Base-by-base conservation (phyloP, 1,140 invertebrate species). In the Polypedilum vanderplanki region DNA sequence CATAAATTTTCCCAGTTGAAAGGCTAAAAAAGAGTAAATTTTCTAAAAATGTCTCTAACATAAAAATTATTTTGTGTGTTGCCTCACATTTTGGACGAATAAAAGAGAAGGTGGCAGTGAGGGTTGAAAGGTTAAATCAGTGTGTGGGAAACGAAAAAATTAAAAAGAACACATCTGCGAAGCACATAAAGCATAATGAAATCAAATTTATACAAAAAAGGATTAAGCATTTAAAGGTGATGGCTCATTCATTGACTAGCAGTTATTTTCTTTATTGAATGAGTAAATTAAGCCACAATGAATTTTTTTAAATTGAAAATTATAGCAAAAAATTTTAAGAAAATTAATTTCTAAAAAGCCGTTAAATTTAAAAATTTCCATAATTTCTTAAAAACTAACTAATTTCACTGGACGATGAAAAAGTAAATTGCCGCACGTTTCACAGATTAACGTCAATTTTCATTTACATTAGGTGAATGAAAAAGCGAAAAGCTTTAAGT, bases 361-460 rank as follows among this genome's bases (percentile, higher is more conserved):
- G 24, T 33, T 33, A 33, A 33, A 33, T 33, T 33, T 33, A 33
- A 33, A 33, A 33, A 1, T 5, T 33, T 33, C 24, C 5, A 33
- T 33, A 3, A 5, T 5, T 33, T 33, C 24, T 33, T 33, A 3
- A 3, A 33, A 33, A 33, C 5, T n/a, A n/a, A 33, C 2, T 33
- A 33, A 33, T 33, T 3, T 33, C 15, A 4, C n/a, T 57, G 46
- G 46, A 57, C 46, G 46, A n/a, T 12, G 12, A 12, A 57, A 57
- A 57, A 15, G 9, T 70, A 70, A 70, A 70, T 70, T 70, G 65
- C 65, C 17, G 18, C 65, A 70, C 65, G 65, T 20, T 20, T 22
- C 18, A 7, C 65, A 70, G 65, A 70, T 70, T 70, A 70, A 70
- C 20, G 65, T 70, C 65, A 70, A 70, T 57, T 57, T 57, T 57